Evolutionary conservation across 2,888 invertebrate species (phyloP), one percentile per base, ranked within the genome.

Genomic region (Tenthredo scrophulariae): DNA sequence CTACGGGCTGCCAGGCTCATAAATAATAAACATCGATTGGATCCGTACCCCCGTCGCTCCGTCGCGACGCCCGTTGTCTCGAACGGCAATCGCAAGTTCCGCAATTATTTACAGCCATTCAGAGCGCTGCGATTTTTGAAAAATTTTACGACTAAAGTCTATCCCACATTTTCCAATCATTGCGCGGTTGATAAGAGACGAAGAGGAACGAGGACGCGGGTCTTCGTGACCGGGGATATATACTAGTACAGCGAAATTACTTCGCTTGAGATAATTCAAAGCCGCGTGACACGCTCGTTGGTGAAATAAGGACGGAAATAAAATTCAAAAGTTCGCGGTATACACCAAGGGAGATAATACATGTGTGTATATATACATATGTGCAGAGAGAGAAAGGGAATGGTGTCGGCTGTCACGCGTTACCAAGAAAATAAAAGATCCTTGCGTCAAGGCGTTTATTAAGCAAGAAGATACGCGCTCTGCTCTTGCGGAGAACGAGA

Each of bases 21-120:
- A 77, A 77, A 77, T 77, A 77, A 77, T 77, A 77, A 77, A 77
- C 77, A 77, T 50, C 77, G 77, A 77, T 77, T 54, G 77, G 77
- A 54, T 50, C 77, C 77, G 77, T 46, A 15, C 29, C 43, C 15
- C 43, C 43, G 2, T 46, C 43, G 3, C 15, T 15, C 54, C 29
- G 77, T 33, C 22, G 43, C 74, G 74, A 74, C 74, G 74, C n/a
- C n/a, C 37, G 72, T 40, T 37, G 72, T 72, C 72, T 72, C 62
- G 26, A 72, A 72, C 37, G n/a, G 72, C n/a, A 7, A 22, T 72
- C 37, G 72, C 75, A 54, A 54, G n/a, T 54, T 54, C 54, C 54
- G 18, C 54, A 54, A 54, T 54, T 54, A 54, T 54, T 54, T n/a
- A 6, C 7, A 18, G 1, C n/a, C 54, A n/a, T 7, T n/a, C 46